A percentile compares a stretch with the other conserved stretches of the same genome.
Conservation (phyloP, 1,140 invertebrate species). For the Reticulitermes speratus region DNA sequence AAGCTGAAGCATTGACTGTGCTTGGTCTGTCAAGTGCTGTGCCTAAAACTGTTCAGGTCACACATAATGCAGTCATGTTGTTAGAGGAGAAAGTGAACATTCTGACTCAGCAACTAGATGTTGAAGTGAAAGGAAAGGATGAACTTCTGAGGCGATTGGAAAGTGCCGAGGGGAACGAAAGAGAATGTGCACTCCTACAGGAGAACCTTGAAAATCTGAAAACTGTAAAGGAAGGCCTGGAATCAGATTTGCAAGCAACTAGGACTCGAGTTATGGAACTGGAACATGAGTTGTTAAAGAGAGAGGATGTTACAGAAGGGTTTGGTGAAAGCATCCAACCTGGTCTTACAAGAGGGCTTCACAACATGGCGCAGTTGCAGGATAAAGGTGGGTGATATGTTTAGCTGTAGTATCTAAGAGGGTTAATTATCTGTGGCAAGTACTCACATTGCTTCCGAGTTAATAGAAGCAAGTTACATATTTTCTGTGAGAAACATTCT, state of each 20-base stretch:
- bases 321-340: constrained; percentile 51
- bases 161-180: background rate
- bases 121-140: constrained; percentile 41
- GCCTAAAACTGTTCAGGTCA: constrained; percentile 34
- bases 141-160: constrained; percentile 33
- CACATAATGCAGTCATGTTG: background rate
- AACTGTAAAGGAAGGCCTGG: constrained; percentile 54
- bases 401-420: too few relatives aligned
- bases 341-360: constrained; percentile 40
- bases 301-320: constrained; percentile 65
- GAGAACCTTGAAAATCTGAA: constrained; percentile 46
- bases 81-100: constrained; percentile 29
- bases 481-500: too few relatives aligned
- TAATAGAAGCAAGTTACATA: too few relatives aligned
- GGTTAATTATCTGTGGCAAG: too few relatives aligned
- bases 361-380: constrained; percentile 44
- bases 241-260: constrained; percentile 42
- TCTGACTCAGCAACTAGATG: constrained; percentile 41
- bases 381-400: constrained; percentile 7
- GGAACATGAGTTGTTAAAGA: constrained; percentile 41
- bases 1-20: constrained; percentile 64
- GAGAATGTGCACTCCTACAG: background rate
- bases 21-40: constrained; percentile 56
- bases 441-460: too few relatives aligned
- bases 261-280: constrained; percentile 58